Conservation (phyloP, 2,113 vertebrate genomes). For the Condylura cristata region DNA sequence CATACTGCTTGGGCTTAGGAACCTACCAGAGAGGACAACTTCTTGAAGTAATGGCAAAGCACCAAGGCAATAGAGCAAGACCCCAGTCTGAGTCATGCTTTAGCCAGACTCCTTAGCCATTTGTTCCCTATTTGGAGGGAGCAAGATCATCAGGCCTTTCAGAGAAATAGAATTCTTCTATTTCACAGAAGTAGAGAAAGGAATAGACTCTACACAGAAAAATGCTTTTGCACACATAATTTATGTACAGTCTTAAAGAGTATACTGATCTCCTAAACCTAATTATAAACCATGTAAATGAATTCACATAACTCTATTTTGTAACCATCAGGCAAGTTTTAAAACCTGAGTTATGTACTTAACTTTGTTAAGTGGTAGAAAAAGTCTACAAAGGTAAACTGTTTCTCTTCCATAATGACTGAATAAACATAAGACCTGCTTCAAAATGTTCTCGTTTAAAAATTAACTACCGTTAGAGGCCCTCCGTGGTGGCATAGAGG, state of each 20-base stretch:
- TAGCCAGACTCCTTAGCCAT: background rate
- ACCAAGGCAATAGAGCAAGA: background rate
- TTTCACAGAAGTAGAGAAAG: constrained; percentile 1
- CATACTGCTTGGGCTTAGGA: background rate
- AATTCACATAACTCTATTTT: background rate
- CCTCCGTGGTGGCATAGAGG: too few relatives aligned
- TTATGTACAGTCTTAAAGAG: background rate
- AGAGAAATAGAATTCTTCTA: too few relatives aligned
- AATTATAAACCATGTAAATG: background rate
- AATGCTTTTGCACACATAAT: background rate
- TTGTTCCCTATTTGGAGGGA: background rate
- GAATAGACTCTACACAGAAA: background rate
- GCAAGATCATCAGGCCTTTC: background rate
- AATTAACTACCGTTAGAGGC: background rate
- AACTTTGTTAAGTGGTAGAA: background rate
- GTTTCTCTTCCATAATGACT: background rate
- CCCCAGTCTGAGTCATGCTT: background rate
- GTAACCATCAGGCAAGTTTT: too few relatives aligned
- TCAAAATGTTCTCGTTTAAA: background rate
- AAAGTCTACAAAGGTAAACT: background rate
- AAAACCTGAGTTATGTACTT: background rate
- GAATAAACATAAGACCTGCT: background rate
- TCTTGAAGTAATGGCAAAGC: background rate
- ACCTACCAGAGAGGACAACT: background rate
- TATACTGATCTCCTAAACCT: background rate